Base-by-base conservation (phyloP, 2,888 invertebrate genomes). In the Megastigmus dorsalis region DNA sequence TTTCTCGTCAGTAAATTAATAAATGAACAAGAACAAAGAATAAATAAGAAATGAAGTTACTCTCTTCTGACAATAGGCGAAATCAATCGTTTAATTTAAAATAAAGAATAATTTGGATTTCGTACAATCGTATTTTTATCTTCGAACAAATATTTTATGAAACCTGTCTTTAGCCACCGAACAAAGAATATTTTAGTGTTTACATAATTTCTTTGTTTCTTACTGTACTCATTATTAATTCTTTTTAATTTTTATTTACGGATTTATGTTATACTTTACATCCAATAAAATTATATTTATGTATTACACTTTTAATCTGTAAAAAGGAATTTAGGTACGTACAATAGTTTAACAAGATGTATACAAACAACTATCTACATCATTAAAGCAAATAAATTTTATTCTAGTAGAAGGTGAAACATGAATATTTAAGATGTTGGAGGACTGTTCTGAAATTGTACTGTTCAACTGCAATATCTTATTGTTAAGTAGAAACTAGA, bases 401-500 rank as follows among this genome's bases (percentile, higher is more conserved):
- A 62, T 54, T 67, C 52, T 43, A 60, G 23, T 67, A 73, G 54
- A 54, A 68, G 7, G n/a, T 69, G 36, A 69, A 63, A 59, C 52
- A 41, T 52, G 38, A 60, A 45, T 70, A 60, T 65, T 55, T 48
- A 67, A 67, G 38, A 67, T 59, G 72, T 65, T 72, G 62, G 48
- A 55, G 54, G 26, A 69, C 73, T 76, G 73, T 76, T 73, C 62
- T 36, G 48, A 70, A 76, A 70, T 69, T 70, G 62, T 73, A 70
- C 55, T 73, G 73, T 70, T 76, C 66, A 73, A 70, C 38, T 70
- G 73, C 69, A 76, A 70, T 76, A 73, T 76, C 70, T 70, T 66
- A 76, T 66, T 76, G 76, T 76, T 76, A 70, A 73, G 69, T 73
- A 76, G 73, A 70, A 76, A 73, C 76, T 76, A 76, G 73, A 73